Evolutionary conservation across 2,113 vertebrate genomes (phyloP).

Genomic region (Alethe castanea): DNA sequence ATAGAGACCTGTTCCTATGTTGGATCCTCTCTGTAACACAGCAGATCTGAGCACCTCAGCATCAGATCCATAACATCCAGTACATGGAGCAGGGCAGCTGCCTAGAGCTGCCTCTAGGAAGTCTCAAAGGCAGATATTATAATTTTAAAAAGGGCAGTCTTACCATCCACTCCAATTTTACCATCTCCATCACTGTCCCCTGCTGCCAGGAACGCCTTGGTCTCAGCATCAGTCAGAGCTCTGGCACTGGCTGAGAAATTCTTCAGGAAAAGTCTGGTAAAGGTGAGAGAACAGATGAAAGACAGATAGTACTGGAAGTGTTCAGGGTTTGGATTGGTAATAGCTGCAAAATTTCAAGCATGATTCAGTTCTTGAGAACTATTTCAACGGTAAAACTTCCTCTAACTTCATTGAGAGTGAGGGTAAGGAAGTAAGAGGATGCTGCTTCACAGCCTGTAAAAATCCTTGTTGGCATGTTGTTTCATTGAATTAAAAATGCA

Average conservation of each 20-base stretch:
- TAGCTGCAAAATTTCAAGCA: background rate
- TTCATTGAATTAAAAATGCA: background rate
- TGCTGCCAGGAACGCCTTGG: constrained; percentile 71
- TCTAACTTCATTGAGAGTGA: background rate
- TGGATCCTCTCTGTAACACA: background rate
- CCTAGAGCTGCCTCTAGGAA: background rate
- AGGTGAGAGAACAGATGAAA: background rate
- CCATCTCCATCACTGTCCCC: constrained; percentile 80
- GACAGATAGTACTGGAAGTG: background rate
- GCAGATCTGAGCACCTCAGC: background rate
- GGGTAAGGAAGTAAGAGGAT: background rate
- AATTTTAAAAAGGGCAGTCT: background rate
- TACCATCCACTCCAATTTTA: constrained; percentile 81
- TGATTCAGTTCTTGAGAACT: background rate
- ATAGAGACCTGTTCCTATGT: accelerated
- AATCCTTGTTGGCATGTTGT: background rate
- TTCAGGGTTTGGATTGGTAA: background rate
- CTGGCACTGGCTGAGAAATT: constrained; percentile 75
- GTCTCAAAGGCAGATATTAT: background rate
- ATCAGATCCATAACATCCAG: background rate
- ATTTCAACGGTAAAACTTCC: background rate
- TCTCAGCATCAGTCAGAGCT: constrained; percentile 75
- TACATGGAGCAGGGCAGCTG: background rate
- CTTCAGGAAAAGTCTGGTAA: constrained; percentile 78
- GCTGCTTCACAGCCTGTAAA: background rate